Evolutionary conservation across 1,140 invertebrate species (phyloP).

Genomic region (Phymorhynchus buccinoides): DNA sequence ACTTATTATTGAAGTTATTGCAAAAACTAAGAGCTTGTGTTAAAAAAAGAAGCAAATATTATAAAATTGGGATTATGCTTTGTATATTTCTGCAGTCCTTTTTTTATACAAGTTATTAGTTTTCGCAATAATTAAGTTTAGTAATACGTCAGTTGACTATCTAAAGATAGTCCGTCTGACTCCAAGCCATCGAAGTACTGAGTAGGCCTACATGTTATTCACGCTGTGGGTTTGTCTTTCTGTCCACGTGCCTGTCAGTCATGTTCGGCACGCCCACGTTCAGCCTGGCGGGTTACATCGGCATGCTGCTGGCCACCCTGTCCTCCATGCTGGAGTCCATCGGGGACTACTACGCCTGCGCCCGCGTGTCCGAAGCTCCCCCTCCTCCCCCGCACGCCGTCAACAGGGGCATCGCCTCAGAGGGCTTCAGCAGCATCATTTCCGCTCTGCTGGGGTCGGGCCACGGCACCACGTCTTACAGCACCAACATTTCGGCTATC

Average conservation of each 20-base stretch:
- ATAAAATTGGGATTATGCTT: too few species aligned
- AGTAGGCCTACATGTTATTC: too few species aligned
- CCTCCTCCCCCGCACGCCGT: conserved; percentile 70
- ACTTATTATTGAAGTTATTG: too few species aligned
- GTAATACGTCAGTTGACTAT: too few species aligned
- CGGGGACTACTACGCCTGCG: conserved; percentile 72
- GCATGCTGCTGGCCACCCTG: conserved; percentile 69
- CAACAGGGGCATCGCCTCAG: conserved; percentile 84
- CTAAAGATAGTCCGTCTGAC: too few species aligned
- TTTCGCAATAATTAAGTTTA: too few species aligned
- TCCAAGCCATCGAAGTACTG: too few species aligned
- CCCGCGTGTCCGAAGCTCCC: conserved; percentile 63
- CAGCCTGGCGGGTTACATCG: conserved; percentile 65
- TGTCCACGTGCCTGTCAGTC: conserved; percentile 47
- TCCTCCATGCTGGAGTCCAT: conserved; percentile 72
- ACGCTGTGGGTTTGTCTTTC: not conserved
- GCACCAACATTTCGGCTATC: not conserved
- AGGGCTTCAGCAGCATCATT: conserved; percentile 86
- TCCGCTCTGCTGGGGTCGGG: conserved; percentile 86
- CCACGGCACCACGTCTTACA: conserved; percentile 76
- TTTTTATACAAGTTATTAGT: too few species aligned
- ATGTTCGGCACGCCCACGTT: conserved; percentile 69
- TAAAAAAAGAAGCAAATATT: too few species aligned
- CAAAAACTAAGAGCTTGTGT: too few species aligned
- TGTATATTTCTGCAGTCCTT: too few species aligned